phyloP scores from a whole-genome alignment of 1,140 invertebrate species.

The Diachasma alloeum region DNA sequence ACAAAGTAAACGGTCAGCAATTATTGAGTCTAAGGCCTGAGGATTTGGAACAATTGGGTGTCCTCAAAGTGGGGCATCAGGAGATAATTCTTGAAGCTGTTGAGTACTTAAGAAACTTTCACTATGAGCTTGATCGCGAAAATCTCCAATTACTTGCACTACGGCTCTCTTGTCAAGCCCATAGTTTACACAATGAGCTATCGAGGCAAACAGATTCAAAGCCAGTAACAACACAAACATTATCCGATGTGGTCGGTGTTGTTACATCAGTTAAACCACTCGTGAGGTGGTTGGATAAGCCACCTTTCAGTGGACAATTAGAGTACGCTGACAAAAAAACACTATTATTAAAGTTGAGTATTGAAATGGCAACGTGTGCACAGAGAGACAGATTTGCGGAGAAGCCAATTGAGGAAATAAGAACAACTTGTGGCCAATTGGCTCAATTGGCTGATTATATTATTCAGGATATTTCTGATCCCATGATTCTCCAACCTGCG shows the following conservation, averaged over 20 bases:
- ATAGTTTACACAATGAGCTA: constrained; percentile 79
- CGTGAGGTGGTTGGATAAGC: constrained; percentile 86
- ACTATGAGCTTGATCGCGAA: constrained; percentile 89
- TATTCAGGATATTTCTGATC: constrained; percentile 87
- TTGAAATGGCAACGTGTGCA: constrained; percentile 87
- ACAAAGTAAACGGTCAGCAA: constrained; percentile 82
- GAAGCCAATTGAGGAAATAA: constrained; percentile 78
- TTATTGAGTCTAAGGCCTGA: constrained; percentile 84
- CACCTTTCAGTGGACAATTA: constrained; percentile 76
- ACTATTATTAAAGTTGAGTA: constrained; percentile 78
- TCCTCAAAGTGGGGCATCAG: constrained; percentile 88
- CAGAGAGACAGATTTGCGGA: constrained; percentile 88
- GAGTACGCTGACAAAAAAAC: constrained; percentile 74
- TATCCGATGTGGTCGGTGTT: constrained; percentile 85
- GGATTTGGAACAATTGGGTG: constrained; percentile 86
- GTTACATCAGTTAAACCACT: constrained; percentile 85
- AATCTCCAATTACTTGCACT: constrained; percentile 89
- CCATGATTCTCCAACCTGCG: constrained; percentile 87
- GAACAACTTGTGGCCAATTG: constrained; percentile 74
- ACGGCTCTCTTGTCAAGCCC: constrained; percentile 82
- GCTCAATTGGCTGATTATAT: constrained; percentile 85
- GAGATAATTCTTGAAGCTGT: constrained; percentile 91
- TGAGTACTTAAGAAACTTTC: constrained; percentile 86
- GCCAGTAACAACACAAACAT: constrained; percentile 79
- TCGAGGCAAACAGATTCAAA: constrained; percentile 69